A percentile compares a stretch with the other conserved stretches of the same genome.
Conservation (phyloP, 2,888 invertebrate genomes). For the Parochlus steinenii region DNA sequence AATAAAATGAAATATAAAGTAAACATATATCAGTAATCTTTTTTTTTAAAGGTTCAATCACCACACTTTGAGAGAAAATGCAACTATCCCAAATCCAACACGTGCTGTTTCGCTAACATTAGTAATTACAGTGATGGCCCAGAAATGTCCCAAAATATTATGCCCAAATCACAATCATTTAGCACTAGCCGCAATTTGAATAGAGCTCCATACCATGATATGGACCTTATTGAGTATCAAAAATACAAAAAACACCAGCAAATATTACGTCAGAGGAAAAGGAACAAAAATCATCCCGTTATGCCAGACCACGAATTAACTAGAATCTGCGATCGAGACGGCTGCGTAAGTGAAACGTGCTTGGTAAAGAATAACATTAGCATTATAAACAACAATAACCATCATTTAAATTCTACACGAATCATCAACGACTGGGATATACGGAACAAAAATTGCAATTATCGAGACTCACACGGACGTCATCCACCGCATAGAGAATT, state of each 20-base stretch:
- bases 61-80: conserved; percentile 18
- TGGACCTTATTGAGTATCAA: conserved; percentile 12
- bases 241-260: conserved; percentile 3
- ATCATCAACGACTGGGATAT: conserved; percentile 10
- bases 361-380: conserved; percentile 11
- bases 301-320: not conserved
- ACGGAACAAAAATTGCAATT: conserved; percentile 7
- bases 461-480: conserved; percentile 6
- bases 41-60: no score
- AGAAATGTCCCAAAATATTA: conserved; percentile 15
- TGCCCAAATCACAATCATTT: conserved; percentile 30
- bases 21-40: no score
- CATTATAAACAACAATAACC: conserved; percentile 10
- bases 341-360: conserved; percentile 13
- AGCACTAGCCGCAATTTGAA: conserved; percentile 6
- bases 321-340: conserved; percentile 12
- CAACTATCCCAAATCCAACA: conserved; percentile 29
- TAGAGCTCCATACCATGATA: conserved; percentile 6
- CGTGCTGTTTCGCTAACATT: conserved; percentile 29
- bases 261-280: no score
- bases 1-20: no score
- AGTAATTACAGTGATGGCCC: conserved; percentile 20
- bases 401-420: conserved; percentile 4
- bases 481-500: conserved; percentile 2
- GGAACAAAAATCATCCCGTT: no score